phyloP scores from a whole-genome alignment of 1,140 invertebrate genomes.

The Melanaphis sacchari region DNA sequence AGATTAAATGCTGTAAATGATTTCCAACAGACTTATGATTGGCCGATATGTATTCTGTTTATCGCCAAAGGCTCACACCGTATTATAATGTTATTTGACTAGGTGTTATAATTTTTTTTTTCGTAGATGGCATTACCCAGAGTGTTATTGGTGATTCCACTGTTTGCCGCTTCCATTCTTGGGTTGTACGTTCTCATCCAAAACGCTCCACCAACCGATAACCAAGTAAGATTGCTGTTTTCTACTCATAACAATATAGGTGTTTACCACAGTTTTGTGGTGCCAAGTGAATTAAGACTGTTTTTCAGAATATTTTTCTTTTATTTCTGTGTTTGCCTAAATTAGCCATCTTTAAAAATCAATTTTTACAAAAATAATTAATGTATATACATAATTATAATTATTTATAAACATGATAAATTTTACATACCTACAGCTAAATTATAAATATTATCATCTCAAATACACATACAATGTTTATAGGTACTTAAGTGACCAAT shows the following conservation, averaged over 20 bases:
- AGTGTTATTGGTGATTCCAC: not conserved
- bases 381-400: not conserved
- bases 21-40: too few relatives aligned
- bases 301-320: not conserved
- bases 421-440: not conserved
- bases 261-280: not conserved
- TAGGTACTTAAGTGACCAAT: too few relatives aligned
- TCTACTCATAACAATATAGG: not conserved
- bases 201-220: slow-evolving; percentile 21
- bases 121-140: not conserved
- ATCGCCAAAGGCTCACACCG: not conserved
- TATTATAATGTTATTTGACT: not conserved
- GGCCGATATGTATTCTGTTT: not conserved
- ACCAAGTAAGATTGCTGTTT: not conserved
- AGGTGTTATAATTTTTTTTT: slow-evolving; percentile 5
- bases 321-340: too few relatives aligned
- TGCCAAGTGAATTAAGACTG: not conserved
- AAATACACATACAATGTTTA: not conserved
- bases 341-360: not conserved
- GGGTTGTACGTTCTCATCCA: slow-evolving; percentile 10
- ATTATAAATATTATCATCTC: not conserved
- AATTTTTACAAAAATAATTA: not conserved
- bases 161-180: not conserved
- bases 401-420: not conserved
- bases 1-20: not conserved